A percentile compares a stretch with the other conserved stretches of the same genome.
phyloP scores from a whole-genome alignment of 2,888 invertebrate genomes.

The Halictus ligatus region DNA sequence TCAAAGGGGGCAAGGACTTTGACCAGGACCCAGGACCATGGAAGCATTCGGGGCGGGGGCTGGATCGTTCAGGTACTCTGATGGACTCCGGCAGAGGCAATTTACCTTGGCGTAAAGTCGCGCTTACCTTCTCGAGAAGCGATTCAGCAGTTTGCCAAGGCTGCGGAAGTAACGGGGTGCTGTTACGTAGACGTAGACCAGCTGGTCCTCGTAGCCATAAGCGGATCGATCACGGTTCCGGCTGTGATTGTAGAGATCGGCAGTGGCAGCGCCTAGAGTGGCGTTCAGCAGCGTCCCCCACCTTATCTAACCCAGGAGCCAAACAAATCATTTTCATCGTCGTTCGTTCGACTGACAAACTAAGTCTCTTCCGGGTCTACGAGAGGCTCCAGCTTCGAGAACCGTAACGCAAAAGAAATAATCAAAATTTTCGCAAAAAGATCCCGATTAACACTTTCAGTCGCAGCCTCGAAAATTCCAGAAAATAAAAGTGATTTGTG shows the following conservation, averaged over 20 bases:
- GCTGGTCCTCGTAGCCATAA: constrained; percentile 73
- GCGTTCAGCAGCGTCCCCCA: constrained; percentile 81
- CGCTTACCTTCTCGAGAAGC: constrained; percentile 81
- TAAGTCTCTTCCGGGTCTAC: no score
- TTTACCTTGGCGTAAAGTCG: constrained; percentile 32
- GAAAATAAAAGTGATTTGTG: no score
- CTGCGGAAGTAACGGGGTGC: constrained; percentile 81
- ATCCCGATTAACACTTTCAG: no score
- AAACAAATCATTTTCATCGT: constrained; percentile 48
- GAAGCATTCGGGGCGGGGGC: background rate
- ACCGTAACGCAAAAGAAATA: no score
- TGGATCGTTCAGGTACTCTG: background rate
- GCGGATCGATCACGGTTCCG: constrained; percentile 59
- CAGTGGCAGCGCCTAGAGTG: constrained; percentile 75
- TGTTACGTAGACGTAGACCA: constrained; percentile 81
- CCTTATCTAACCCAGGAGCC: constrained; percentile 79
- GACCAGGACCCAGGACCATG: background rate
- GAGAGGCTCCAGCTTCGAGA: no score
- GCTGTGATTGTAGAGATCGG: constrained; percentile 72
- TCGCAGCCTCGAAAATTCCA: no score
- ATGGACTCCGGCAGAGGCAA: background rate
- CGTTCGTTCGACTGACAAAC: background rate
- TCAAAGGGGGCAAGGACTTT: background rate
- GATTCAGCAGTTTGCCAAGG: constrained; percentile 80
- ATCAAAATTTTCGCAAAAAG: no score